These are phyloP conservation scores for Tenthredo livida DNA, from an alignment of 2,888 invertebrate genomes.

Conservation along the genomic window DNA sequence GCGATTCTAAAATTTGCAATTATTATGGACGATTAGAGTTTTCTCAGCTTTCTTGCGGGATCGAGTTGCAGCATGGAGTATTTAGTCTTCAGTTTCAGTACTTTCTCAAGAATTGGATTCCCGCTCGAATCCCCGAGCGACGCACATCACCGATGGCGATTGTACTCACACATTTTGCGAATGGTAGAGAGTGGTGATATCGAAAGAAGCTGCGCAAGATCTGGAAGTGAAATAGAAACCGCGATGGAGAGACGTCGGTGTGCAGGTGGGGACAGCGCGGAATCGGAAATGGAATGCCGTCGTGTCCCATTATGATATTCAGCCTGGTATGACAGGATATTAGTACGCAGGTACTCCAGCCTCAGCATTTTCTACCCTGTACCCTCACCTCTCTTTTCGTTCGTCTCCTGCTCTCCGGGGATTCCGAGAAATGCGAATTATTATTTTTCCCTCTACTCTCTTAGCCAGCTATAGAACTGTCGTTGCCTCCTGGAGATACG, in stretches of 20 bases:
- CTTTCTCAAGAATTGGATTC: too few relatives aligned
- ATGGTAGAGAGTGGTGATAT: background rate
- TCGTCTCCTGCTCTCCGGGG: slow-evolving; percentile 20
- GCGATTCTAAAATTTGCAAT: background rate
- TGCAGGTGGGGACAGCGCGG: slow-evolving; percentile 10
- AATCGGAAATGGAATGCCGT: slow-evolving; percentile 55
- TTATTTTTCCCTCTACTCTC: slow-evolving; percentile 55
- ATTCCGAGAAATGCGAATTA: slow-evolving; percentile 34
- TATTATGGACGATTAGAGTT: background rate
- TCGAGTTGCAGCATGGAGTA: background rate
- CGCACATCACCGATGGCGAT: background rate
- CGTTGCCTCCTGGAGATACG: slow-evolving; percentile 49
- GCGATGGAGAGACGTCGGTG: slow-evolving; percentile 7
- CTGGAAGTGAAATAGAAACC: slow-evolving; percentile 43
- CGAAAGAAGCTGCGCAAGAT: slow-evolving; percentile 10
- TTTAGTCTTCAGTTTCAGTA: background rate
- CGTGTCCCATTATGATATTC: slow-evolving; percentile 55
- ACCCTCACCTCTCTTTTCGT: slow-evolving; percentile 48
- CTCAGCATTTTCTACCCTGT: slow-evolving; percentile 54
- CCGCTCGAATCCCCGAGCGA: slow-evolving; percentile 13
- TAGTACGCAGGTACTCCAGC: slow-evolving; percentile 49
- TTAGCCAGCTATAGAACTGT: slow-evolving; percentile 37
- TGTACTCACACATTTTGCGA: background rate
- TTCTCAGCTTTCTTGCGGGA: background rate
- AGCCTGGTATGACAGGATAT: slow-evolving; percentile 57